phyloP scores from a whole-genome alignment of 2,888 invertebrate species.

The Elysia crispata region DNA sequence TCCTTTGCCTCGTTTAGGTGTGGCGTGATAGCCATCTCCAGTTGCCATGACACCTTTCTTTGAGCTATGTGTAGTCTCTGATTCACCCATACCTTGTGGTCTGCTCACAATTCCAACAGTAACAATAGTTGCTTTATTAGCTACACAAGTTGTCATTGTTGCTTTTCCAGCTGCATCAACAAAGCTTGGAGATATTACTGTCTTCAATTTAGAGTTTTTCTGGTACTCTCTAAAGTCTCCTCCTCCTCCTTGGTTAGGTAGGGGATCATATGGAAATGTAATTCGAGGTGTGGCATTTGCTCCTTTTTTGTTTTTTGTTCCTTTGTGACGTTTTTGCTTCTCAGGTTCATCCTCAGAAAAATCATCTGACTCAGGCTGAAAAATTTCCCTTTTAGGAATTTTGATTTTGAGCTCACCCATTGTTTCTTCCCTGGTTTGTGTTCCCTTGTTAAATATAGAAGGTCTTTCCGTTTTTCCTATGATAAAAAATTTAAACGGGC shows the following conservation, averaged over 20 bases:
- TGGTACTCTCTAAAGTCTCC: constrained; percentile 40
- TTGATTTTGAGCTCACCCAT: constrained; percentile 48
- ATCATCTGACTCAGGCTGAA: constrained; percentile 41
- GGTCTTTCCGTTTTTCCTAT: constrained; percentile 44
- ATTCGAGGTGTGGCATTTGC: constrained; percentile 44
- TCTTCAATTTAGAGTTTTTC: constrained; percentile 48
- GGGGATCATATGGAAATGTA: constrained; percentile 47
- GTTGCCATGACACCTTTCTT: constrained; percentile 57
- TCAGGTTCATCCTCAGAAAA: constrained; percentile 26
- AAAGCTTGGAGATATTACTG: constrained; percentile 65
- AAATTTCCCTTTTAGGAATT: constrained; percentile 47
- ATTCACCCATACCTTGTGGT: constrained; percentile 37
- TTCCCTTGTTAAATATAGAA: constrained; percentile 41
- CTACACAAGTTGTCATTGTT: constrained; percentile 65
- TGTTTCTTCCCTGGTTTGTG: constrained; percentile 44
- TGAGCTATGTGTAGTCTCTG: constrained; percentile 53
- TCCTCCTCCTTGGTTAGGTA: constrained; percentile 27
- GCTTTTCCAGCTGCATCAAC: constrained; percentile 65
- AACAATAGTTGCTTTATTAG: constrained; percentile 63
- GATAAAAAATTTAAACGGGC: constrained; percentile 47
- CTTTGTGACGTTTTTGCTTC: not conserved
- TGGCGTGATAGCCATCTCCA: constrained; percentile 26
- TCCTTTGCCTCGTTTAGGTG: not conserved
- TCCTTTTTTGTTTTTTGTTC: constrained; percentile 3
- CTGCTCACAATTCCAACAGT: constrained; percentile 65